Evolutionary conservation across 2,888 invertebrate species (phyloP), one percentile per base, ranked within the genome.

Genomic region (Pyrochroa serraticornis): DNA sequence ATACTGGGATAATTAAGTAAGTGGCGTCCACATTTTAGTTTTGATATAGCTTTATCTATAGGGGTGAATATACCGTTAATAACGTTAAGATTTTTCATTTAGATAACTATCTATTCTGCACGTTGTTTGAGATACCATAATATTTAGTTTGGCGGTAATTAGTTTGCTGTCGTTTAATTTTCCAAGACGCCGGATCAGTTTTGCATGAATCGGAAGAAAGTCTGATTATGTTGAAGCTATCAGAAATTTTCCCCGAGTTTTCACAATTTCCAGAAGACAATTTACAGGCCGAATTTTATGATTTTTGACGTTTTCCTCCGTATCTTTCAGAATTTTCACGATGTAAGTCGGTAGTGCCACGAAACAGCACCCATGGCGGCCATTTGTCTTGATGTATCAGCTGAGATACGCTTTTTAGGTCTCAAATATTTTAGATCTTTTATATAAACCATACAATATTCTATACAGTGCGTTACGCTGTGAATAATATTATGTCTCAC

Each of bases 341-440:
- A 57, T 53, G 51, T 43, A 63, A 62, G 64, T 62, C 61, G 62
- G 63, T 60, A 63, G 45, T 63, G 65, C 66, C 63, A 67, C 60
- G 65, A 67, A 72, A 74, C 67, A 69, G 64, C 70, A 71, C 74
- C 73, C 73, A 61, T 55, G 71, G 61, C 70, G 65, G 66, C 67
- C 67, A 72, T 75, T 73, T 72, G 71, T 75, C 72, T 72, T 72
- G 71, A 72, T 71, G 71, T 71, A 72, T 71, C 71, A 70, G 65
- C 68, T 66, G 69, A 71, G 72, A 73, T 74, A 73, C 68, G 66
- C 64, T 66, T 59, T 65, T 65, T 67, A 65, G 65, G 62, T 63
- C 53, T 56, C 66, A 70, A 70, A 71, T 72, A 72, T 72, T 70
- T 69, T 62, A 69, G 65, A 60, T 64, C 67, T 65, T 69, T 68